Evolutionary conservation across 1,140 invertebrate genomes (phyloP), one percentile per base, ranked within the genome.

Genomic region (Pseudomyrmex sp.): DNA sequence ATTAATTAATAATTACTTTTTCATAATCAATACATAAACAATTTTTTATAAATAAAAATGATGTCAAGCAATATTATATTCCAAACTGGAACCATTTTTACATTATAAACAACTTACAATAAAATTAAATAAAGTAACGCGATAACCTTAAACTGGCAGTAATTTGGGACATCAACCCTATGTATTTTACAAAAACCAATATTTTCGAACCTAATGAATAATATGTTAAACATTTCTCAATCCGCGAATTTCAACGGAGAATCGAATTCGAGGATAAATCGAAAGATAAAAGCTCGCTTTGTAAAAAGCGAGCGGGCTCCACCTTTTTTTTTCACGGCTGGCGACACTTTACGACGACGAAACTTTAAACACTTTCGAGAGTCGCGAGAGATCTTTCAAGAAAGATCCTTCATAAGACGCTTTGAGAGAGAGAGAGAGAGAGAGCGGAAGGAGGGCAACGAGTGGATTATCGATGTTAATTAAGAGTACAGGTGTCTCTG

Each of bases 401-500:
- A 50, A 59, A 72, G 66, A 80, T 80, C 76, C 76, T 72, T 80
- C 66, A 72, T 72, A 72, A 80, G 66, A 66, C 66, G 76, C 76
- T 70, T 58, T 50, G 54, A 50, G 63, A 58, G 63, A 58, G 12
- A n/a, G n/a, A n/a, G 54, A 50, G 63, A 58, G 54, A 50, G 63
- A 58, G 63, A 58, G 12, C 7, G 8, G 44, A 46, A 26, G 23
- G 18, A 69, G 26, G 44, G 20, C 44, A 58, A 48, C 35, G 15
- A 48, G 18, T 48, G 50, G 76, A 80, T 80, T 80, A 80, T 80
- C 66, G 76, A 80, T 80, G 76, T 80, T 80, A 80, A 80, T 80
- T 80, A 80, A 80, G 66, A 80, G 69, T 72, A 80, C 76, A 80
- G 76, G 44, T 80, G 76, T 80, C 54, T 12, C 76, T 80, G 66